These are phyloP conservation scores for Neosilurus hyrtlii DNA, from an alignment of 2,797 vertebrate genomes.

Conservation along the genomic window DNA sequence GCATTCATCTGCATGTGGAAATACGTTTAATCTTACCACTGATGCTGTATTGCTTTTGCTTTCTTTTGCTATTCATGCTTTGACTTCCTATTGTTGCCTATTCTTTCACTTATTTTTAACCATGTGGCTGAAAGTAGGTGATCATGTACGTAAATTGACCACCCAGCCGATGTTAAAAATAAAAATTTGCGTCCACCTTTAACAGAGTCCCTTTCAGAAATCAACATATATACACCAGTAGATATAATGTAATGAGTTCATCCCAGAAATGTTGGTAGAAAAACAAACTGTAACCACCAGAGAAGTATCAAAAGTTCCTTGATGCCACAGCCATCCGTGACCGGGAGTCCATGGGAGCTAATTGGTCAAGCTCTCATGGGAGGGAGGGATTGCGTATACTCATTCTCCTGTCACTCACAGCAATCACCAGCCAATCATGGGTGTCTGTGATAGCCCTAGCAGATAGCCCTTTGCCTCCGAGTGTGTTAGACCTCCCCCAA, in stretches of 20 bases:
- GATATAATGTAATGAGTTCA: background rate
- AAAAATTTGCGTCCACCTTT: background rate
- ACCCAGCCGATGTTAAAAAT: background rate
- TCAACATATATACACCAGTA: background rate
- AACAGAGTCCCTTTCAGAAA: background rate
- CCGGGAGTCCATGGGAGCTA: too few relatives aligned
- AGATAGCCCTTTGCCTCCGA: too few relatives aligned
- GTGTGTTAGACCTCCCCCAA: too few relatives aligned
- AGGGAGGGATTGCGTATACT: too few relatives aligned
- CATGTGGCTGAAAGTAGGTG: background rate
- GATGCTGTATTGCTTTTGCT: background rate
- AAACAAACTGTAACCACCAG: background rate
- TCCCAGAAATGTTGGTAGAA: background rate
- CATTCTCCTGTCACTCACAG: too few relatives aligned
- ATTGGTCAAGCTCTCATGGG: too few relatives aligned
- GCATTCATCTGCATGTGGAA: slow-evolving; percentile 25
- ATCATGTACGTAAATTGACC: background rate
- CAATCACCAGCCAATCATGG: too few relatives aligned
- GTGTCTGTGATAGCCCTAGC: too few relatives aligned
- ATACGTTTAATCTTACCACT: background rate
- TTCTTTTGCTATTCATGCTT: slow-evolving; percentile 11
- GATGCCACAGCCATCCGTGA: too few relatives aligned
- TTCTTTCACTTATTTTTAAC: background rate
- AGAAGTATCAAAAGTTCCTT: background rate
- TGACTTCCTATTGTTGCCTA: background rate